phyloP scores from a whole-genome alignment of 2,888 invertebrate species.

The Melolontha melolontha region DNA sequence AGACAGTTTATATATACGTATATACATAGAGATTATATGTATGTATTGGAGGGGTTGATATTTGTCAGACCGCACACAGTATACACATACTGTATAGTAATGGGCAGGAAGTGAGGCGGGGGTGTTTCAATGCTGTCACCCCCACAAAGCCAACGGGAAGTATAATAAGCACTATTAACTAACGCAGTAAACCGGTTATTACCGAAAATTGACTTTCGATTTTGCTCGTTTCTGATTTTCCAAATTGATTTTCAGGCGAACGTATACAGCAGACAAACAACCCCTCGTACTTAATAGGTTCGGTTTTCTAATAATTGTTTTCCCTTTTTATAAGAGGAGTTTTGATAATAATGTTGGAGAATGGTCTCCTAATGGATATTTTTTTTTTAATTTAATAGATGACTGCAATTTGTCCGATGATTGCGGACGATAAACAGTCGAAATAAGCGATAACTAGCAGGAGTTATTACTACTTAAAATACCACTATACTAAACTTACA shows the following conservation, averaged over 20 bases:
- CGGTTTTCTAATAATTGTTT: no score
- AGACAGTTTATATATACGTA: background rate
- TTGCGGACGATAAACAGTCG: no score
- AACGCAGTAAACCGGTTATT: constrained; percentile 55
- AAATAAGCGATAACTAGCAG: no score
- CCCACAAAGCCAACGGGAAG: constrained; percentile 54
- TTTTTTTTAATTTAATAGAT: no score
- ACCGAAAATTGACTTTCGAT: constrained; percentile 51
- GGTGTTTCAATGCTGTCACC: constrained; percentile 48
- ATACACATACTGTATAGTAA: constrained; percentile 10
- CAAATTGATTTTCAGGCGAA: constrained; percentile 32
- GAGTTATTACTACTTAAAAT: no score
- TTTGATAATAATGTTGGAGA: no score
- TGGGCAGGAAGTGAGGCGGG: constrained; percentile 1
- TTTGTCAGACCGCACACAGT: constrained; percentile 57
- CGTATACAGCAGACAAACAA: background rate
- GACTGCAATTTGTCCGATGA: no score
- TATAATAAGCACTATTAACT: constrained; percentile 61
- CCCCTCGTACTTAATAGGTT: background rate
- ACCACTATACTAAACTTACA: no score
- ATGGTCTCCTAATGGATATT: no score
- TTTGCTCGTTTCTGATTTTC: constrained; percentile 38
- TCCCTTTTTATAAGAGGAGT: no score
- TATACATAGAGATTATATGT: constrained; percentile 6
- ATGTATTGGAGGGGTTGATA: constrained; percentile 50